Base-by-base conservation (phyloP, 2,797 vertebrate genomes). In the Parauchenoglanis punctatus region DNA sequence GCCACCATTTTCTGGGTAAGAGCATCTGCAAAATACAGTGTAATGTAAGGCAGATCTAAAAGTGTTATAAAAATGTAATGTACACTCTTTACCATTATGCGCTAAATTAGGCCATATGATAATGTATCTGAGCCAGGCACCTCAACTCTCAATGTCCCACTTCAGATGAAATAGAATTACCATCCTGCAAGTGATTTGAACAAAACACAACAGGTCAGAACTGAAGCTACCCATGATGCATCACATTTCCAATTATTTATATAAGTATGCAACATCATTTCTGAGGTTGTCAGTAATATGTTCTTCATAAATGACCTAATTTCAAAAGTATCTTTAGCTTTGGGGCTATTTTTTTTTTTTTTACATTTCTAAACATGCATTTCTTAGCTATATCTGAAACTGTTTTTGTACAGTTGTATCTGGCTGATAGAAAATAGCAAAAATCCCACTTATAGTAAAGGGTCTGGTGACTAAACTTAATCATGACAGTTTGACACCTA, bases 31-130 rank as follows among this genome's bases (percentile, higher is more conserved):
- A 54, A 67, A 77, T 35, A 25, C 35, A 46, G 7, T 28, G 81
- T 73, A 63, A 81, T 65, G 17, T 67, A 49, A 87, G 44, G 73
- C 25, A 70, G 72, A 54, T 54, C 4, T 84, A 80, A 52, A 20
- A 35, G 35, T 25, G 52, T 35, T 80, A 56, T 61, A 61, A 81
- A 81, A 61, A 59, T 61, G 56, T 61, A 81, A 81, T 25, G 10
- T 61, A 40, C 35, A 46, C 35, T 20, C 13, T 63, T 44, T 46
- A 81, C 13, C 40, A 46, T n/a, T 25, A 81, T 17, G 23, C 25
- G 35, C 23, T 81, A n/a, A 3, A 18, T 78, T 58, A 56, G 76
- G n/a, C 52, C 52, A 58, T 28, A 56, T 20, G 28, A 56, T 35
- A n/a, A 81, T 17, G 35, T 10, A 35, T 78, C 35, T 78, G 17